Percentiles rank a stretch among this genome's conserved stretches.
Evolutionary conservation across 2,113 vertebrate genomes (phyloP).

Genomic region (Malurus melanocephalus): DNA sequence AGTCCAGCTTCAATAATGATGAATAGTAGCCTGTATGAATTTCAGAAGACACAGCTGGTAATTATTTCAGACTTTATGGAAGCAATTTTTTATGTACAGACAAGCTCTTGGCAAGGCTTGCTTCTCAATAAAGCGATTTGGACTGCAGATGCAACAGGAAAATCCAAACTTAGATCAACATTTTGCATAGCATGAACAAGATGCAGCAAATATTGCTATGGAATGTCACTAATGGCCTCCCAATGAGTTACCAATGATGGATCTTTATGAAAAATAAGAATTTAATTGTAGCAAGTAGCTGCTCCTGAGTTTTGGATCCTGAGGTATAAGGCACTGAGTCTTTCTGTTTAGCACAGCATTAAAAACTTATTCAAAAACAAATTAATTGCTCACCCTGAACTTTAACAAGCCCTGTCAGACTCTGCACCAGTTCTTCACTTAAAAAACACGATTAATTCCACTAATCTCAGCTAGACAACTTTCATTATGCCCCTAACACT

Average conservation of each 20-base stretch:
- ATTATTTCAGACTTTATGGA: constrained; percentile 60
- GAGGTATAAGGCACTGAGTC: neutral
- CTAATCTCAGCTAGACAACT: neutral
- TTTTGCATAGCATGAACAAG: neutral
- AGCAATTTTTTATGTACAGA: constrained; percentile 49
- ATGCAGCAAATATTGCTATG: neutral
- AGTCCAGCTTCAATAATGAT: neutral
- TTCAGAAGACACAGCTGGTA: constrained; percentile 56
- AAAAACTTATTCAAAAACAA: neutral
- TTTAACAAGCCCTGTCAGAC: neutral
- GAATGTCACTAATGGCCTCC: neutral
- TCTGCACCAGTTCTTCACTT: neutral
- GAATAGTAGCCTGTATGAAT: neutral
- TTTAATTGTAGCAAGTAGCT: neutral
- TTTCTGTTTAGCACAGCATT: neutral
- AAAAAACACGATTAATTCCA: neutral
- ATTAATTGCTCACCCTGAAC: neutral
- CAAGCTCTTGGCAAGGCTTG: constrained; percentile 43
- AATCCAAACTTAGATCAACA: neutral
- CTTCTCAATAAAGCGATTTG: constrained; percentile 24
- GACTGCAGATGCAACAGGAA: constrained; percentile 1
- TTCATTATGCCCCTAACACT: neutral
- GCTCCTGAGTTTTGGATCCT: neutral
- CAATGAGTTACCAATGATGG: neutral
- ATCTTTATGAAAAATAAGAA: neutral